Evolutionary conservation across 2,888 invertebrate genomes (phyloP), one percentile per base, ranked within the genome.

Genomic region (Gymnosoma rotundatum): DNA sequence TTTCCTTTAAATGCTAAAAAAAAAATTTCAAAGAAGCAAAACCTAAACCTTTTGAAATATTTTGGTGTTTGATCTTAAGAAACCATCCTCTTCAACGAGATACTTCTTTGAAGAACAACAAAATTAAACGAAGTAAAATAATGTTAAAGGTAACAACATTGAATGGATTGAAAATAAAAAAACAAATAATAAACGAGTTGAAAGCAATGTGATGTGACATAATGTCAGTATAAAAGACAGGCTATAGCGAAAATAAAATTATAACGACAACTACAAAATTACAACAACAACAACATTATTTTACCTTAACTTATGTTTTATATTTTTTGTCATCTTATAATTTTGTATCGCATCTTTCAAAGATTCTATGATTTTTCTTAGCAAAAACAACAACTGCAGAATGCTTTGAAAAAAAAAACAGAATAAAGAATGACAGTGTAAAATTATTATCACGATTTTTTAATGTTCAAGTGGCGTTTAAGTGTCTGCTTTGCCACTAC

Each of bases 391-490:
- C 38, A 38, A 42, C 42, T 42, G 42, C 42, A 32, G 8, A 0
- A 32, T 6, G 8, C 42, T 48, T 3, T 16, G 45, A 1, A n/a
- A 78, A 52, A 66, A 72, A 67, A 42, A 64, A 2, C 10, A n/a
- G 2, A 32, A 66, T 66, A 67, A 42, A 64, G 0, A 10, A n/a
- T 78, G 80, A 69, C 67, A 69, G 80, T 69, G 86, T 80, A 78
- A 81, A 86, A 83, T 83, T 83, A 83, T 86, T 86, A 83, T 86
- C 83, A 86, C 83, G 78, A 83, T 78, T 83, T 83, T 86, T 83
- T 81, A 83, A 83, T 86, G 86, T 86, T 86, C 81, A 86, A 86
- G 86, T 81, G 86, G 80, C 80, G 83, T 81, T 83, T 78, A 85
- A 83, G 79, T 80, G 85, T 83, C 76, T 83, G 75, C 82, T 66